Evolutionary conservation across 2,113 vertebrate genomes (phyloP).

Genomic region (Menura novaehollandiae): DNA sequence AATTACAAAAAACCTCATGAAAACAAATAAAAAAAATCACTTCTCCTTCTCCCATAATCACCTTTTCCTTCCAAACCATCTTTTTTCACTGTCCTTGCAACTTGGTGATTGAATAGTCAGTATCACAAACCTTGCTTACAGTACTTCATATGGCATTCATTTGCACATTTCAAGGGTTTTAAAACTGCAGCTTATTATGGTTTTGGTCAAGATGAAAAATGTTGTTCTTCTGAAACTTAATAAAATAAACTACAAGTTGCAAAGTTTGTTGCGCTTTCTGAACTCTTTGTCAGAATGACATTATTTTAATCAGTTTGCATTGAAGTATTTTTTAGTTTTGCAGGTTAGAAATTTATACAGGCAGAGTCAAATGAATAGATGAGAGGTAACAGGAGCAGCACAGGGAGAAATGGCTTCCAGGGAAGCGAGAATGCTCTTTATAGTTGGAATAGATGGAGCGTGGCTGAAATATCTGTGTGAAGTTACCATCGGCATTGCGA

Average conservation of each 20-base stretch:
- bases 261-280: background rate
- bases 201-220: background rate
- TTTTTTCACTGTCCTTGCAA: background rate
- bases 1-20: background rate
- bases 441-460: background rate
- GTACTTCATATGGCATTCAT: background rate
- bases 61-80: background rate
- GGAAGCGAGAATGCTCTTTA: background rate
- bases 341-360: background rate
- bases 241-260: background rate
- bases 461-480: background rate
- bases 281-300: background rate
- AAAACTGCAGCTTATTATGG: background rate
- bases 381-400: background rate
- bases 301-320: background rate
- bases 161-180: background rate
- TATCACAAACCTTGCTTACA: background rate
- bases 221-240: background rate
- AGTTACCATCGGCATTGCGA: rapidly evolving
- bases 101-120: background rate
- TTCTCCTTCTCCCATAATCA: background rate
- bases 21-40: background rate
- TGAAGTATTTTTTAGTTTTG: background rate
- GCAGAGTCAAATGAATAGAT: background rate
- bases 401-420: background rate